Conservation (phyloP, 2,797 vertebrate species). For the Heliangelus exortis region DNA sequence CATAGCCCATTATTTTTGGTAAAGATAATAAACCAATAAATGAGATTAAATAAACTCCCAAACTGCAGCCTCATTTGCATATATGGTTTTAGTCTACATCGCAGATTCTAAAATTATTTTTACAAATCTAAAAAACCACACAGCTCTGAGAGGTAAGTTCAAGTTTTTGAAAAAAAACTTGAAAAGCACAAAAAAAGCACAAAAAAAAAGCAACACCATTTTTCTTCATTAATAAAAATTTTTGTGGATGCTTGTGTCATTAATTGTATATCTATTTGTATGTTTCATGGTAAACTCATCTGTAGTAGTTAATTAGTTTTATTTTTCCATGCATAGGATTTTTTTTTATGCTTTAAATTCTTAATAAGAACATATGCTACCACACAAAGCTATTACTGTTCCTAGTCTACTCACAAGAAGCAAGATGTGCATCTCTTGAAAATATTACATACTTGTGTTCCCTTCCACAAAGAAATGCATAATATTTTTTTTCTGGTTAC, state of each 20-base stretch:
- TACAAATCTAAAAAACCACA: background rate
- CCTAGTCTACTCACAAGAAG: background rate
- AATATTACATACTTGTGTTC: background rate
- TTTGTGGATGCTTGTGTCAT: background rate
- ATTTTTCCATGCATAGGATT: background rate
- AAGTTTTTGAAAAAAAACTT: no score
- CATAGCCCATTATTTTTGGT: background rate
- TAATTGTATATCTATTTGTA: background rate
- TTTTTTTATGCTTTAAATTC: background rate
- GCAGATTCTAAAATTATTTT: background rate
- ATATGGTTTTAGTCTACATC: background rate
- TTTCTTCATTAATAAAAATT: background rate
- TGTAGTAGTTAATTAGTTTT: background rate
- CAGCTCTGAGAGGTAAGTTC: background rate
- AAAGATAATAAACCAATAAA: background rate
- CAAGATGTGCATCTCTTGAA: background rate
- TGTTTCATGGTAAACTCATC: background rate
- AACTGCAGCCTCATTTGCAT: background rate
- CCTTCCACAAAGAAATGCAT: background rate
- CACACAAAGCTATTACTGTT: background rate
- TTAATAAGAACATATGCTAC: background rate
- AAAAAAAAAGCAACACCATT: background rate
- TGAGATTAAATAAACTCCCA: background rate
- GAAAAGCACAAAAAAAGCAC: no score
- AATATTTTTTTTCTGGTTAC: background rate